Base-by-base conservation (phyloP, 2,797 vertebrate species). In the Masticophis lateralis region DNA sequence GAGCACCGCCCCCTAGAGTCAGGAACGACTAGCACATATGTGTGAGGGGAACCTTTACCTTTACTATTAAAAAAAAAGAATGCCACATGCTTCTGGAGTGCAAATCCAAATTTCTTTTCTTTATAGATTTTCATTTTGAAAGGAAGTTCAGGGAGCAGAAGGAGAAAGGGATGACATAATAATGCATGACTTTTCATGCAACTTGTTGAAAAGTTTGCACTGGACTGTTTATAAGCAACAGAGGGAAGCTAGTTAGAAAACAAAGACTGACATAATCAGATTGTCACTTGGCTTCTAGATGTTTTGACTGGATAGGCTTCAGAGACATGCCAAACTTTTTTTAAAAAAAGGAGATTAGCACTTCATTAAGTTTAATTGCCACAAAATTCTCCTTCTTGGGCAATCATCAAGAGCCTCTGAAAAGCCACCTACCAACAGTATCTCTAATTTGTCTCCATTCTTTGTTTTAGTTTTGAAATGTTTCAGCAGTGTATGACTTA, bases 291-390 rank as follows among this genome's bases (percentile, higher is more conserved):
- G 63, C 89, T 59, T 47, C 51, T 37, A 32, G 88, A 56, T 13
- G 51, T 55, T 55, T 92, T 92, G 51, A 63, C 63, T 89, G 74
- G 25, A 63, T 53, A 55, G 43, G 51, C 55, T 47, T 66, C 74
- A 90, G 32, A 53, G 22, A 14, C 59, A 25, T 2, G 74, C 57
- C 57, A 86, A 22, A 53, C 69, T 43, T 92, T 51, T 56, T 61
- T 92, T 51, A 22, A 22, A 91, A 63, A 51, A 87, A 32, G 16
- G 14, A 56, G 51, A 87, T 87, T 92, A 90, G 88, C 51, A 57
- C 88, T 61, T 56, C 59, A 86, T 90, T 87, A 92, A 60, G 25
- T 66, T 53, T 86, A 90, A 92, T 90, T 86, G 60, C 37, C 53
- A 87, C 32, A 27, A 87, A 57, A 87, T 69, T 47, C 37, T 57